phyloP scores from a whole-genome alignment of 2,797 vertebrate species.

The Sphenodon punctatus region DNA sequence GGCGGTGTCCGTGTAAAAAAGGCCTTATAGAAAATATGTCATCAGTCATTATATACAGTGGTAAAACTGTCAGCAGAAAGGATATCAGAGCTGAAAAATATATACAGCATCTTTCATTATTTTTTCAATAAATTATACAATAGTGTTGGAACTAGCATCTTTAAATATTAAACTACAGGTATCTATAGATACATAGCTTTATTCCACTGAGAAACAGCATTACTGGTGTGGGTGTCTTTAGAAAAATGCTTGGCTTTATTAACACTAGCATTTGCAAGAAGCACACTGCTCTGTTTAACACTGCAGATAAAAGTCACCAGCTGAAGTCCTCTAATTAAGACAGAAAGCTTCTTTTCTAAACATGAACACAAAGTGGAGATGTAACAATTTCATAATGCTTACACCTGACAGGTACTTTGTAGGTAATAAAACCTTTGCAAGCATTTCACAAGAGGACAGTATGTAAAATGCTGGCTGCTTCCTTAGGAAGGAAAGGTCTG shows the following conservation, averaged over 20 bases:
- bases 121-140: not conserved
- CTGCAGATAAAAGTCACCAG: not conserved
- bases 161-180: not conserved
- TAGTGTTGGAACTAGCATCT: not conserved
- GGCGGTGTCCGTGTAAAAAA: too few species aligned
- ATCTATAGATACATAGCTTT: not conserved
- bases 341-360: not conserved
- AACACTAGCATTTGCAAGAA: not conserved
- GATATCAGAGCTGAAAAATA: not conserved
- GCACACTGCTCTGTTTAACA: not conserved
- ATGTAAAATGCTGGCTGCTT: not conserved
- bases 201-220: not conserved
- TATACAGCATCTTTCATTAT: not conserved
- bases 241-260: not conserved
- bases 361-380: not conserved
- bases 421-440: not conserved
- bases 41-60: not conserved
- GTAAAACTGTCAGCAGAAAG: not conserved
- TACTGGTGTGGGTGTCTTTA: not conserved
- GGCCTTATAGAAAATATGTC: too few species aligned
- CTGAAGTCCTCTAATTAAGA: not conserved
- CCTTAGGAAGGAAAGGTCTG: not conserved
- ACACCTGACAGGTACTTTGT: fast-evolving
- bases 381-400: not conserved
- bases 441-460: not conserved